Conservation (phyloP, 2,888 invertebrate species). For the Stratiomys singularior region DNA sequence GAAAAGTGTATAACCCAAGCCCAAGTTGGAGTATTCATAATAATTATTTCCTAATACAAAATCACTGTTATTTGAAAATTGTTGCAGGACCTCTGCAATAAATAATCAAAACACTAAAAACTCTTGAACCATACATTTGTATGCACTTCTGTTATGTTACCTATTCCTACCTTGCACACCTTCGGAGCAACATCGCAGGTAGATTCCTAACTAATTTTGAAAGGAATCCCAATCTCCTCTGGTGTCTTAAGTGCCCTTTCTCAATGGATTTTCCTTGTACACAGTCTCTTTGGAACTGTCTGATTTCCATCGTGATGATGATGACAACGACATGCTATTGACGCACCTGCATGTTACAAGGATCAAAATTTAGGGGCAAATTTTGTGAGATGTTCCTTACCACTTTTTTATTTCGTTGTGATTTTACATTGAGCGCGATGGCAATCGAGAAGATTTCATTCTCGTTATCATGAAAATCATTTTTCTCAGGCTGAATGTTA, state of each 20-base stretch:
- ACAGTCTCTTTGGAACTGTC: slow-evolving; percentile 9
- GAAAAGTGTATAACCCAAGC: too few species aligned
- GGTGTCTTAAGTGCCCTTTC: background rate
- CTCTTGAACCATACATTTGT: too few species aligned
- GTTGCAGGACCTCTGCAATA: too few species aligned
- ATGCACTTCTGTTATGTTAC: too few species aligned
- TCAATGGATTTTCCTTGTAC: slow-evolving; percentile 16
- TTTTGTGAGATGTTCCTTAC: background rate
- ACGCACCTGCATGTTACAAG: slow-evolving; percentile 35
- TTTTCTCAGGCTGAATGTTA: background rate
- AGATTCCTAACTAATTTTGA: background rate
- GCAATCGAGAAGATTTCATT: background rate
- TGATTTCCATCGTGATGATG: slow-evolving; percentile 2
- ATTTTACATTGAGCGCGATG: background rate
- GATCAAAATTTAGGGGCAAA: slow-evolving; percentile 24
- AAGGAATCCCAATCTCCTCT: background rate
- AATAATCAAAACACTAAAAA: too few species aligned
- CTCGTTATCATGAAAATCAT: too few species aligned
- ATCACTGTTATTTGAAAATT: too few species aligned
- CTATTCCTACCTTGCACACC: too few species aligned
- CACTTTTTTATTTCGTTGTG: background rate
- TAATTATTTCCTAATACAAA: too few species aligned
- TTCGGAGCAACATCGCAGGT: background rate
- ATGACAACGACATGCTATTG: background rate
- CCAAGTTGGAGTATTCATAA: too few species aligned